phyloP scores from a whole-genome alignment of 2,888 invertebrate genomes.

The Molanna angustata region DNA sequence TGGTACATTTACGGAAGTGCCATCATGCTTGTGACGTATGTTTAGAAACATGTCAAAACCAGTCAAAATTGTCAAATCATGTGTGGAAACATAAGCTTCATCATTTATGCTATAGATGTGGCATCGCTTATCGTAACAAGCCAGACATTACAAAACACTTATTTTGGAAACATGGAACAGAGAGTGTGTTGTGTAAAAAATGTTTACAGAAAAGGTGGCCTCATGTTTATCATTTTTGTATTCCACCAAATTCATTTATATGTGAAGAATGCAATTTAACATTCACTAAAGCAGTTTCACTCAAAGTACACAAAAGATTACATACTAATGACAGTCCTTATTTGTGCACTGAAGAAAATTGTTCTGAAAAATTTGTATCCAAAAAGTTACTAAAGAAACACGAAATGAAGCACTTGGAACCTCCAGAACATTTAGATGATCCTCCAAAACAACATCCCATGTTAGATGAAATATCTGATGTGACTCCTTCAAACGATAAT shows the following conservation, averaged over 20 bases:
- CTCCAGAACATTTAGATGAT: slow-evolving; percentile 30
- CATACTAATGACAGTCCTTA: slow-evolving; percentile 73
- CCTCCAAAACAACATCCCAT: slow-evolving; percentile 23
- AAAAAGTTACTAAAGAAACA: slow-evolving; percentile 75
- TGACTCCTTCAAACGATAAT: slow-evolving; percentile 24
- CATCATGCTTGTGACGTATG: slow-evolving; percentile 88
- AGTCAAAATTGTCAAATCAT: slow-evolving; percentile 78
- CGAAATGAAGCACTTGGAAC: slow-evolving; percentile 58
- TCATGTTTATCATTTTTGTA: slow-evolving; percentile 87
- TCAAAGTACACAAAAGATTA: slow-evolving; percentile 81
- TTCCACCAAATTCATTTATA: slow-evolving; percentile 71
- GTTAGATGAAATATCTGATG: slow-evolving; percentile 31
- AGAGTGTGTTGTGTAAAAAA: slow-evolving; percentile 79
- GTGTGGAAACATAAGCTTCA: slow-evolving; percentile 89
- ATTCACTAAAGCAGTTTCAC: slow-evolving; percentile 71
- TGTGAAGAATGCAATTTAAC: slow-evolving; percentile 79
- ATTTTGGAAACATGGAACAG: slow-evolving; percentile 91
- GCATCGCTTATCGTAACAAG: slow-evolving; percentile 84
- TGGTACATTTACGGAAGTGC: slow-evolving; percentile 82
- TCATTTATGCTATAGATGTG: slow-evolving; percentile 84
- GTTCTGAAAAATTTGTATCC: slow-evolving; percentile 77
- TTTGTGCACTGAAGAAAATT: slow-evolving; percentile 66
- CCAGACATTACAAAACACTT: slow-evolving; percentile 85
- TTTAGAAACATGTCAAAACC: slow-evolving; percentile 76
- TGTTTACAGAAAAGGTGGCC: slow-evolving; percentile 91